These are phyloP conservation scores for Botia kubotai DNA, from an alignment of 2,797 vertebrate genomes.

Conservation along the genomic window DNA sequence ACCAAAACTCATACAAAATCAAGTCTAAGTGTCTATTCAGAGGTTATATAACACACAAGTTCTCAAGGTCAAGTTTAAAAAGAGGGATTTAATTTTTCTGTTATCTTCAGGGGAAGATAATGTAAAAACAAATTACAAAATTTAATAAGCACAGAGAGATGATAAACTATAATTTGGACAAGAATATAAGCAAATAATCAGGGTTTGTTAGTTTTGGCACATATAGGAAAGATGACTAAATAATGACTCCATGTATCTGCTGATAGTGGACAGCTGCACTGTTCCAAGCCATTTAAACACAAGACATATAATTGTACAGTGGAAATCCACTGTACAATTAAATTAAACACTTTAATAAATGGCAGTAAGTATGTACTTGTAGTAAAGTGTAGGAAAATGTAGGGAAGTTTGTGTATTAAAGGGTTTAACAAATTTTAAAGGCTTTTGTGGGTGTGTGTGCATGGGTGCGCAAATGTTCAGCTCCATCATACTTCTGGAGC, in stretches of 20 bases:
- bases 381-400: no score
- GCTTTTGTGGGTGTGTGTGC: neutral
- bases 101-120: neutral
- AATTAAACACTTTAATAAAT: neutral
- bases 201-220: constrained; percentile 48
- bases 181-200: constrained; percentile 32
- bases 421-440: neutral
- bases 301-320: neutral
- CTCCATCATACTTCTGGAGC: constrained; percentile 39
- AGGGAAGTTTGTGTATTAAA: neutral
- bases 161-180: constrained; percentile 35
- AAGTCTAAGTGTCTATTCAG: neutral
- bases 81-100: neutral
- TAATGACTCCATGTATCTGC: constrained; percentile 15
- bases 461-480: constrained; percentile 12
- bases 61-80: constrained; percentile 16
- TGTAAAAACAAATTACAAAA: neutral
- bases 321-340: neutral
- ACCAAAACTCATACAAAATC: neutral
- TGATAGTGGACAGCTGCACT: neutral
- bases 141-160: constrained; percentile 23
- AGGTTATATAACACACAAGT: neutral
- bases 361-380: neutral
- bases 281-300: neutral
- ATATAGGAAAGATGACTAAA: neutral